Evolutionary conservation across 2,113 vertebrate species (phyloP), one percentile per base, ranked within the genome.

Genomic region (Chaenogobius annularis): DNA sequence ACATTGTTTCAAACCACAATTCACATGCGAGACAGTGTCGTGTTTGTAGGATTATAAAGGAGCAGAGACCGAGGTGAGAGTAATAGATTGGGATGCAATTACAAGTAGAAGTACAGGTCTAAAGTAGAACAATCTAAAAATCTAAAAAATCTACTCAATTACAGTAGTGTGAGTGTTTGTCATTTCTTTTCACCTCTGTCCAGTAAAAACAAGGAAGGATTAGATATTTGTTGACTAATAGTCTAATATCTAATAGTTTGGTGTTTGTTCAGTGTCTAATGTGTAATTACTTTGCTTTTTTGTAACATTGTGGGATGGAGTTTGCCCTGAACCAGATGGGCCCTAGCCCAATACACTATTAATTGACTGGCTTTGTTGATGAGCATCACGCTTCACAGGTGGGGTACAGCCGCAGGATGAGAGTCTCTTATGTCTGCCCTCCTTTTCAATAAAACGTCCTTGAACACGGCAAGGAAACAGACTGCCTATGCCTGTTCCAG

Each of bases 391-490:
- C 48, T 56, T 68, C 1, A 8, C 75, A 67, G 54, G 74, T 78
- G 79, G 73, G 65, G 71, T 71, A 74, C 22, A 80, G 73, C 77
- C 73, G 79, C 75, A 79, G 47, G 48, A 48, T 68, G 61, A 63
- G 55, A 63, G 65, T 68, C 69, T 19, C 19, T 58, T 3, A 40
- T 40, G 70, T 7, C 46, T 46, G 26, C 63, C 26, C 35, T 43
- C 73, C 0, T 59, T 63, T 62, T 63, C 74, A 56, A 79, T 75
- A 65, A 82, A 78, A 82, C 12, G 73, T 73, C 86, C 85, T 87
- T 90, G 83, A 87, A 74, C 72, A 66, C 68, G 71, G 68, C 75
- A 63, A 71, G 77, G 75, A 31, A 68, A 70, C 55, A 73, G 79
- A 48, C 52, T 63, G 7, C 73, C 69, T 76, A 75, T 70, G 46